Base-by-base conservation (phyloP, 2,888 invertebrate species). In the Xiphydria camelus region DNA sequence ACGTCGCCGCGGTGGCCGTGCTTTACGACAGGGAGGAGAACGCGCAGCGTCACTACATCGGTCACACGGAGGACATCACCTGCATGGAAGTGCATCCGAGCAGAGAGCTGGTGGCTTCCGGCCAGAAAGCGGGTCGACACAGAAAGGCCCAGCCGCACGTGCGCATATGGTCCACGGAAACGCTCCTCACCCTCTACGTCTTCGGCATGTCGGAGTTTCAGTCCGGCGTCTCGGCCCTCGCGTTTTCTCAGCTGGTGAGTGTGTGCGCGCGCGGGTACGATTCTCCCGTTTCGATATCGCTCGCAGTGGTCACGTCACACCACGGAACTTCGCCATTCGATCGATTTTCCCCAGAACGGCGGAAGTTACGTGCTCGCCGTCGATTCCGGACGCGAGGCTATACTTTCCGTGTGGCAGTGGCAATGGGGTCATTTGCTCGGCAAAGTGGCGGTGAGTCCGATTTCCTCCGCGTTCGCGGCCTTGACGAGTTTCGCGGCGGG, bases 351-450 rank as follows among this genome's bases (percentile, higher is more conserved):
- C 18, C 73, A 94, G 93, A 92, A 92, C 65, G 89, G 91, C 1
- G 94, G 94, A 10, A 91, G 90, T 69, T 92, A 92, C 73, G 89
- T 95, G 32, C 73, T 94, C 57, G 93, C 91, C 0, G 89, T 94
- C 20, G 94, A 95, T 69, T 89, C 88, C 3, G 91, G 93, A 1
- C 82, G 90, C 36, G 93, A 94, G 73, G 91, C 94, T 67, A 91
- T 93, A 51, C 79, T 94, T 2, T 92, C 92, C 0, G 91, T 95
- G 0, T 95, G 94, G 94, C 92, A 94, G 64, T 94, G 94, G 94
- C 91, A 92, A 66, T 92, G 93, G 87, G 91, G 92, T 39, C 89
- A 91, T 76, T 79, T 94, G n/a, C 81, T 94, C 5, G 94, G 94
- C 45, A 92, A 93, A 86, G 93, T 94, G 39, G 91, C 93, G 55